These are phyloP conservation scores for Triplophysa rosa DNA, from an alignment of 2,113 vertebrate species.

Conservation along the genomic window DNA sequence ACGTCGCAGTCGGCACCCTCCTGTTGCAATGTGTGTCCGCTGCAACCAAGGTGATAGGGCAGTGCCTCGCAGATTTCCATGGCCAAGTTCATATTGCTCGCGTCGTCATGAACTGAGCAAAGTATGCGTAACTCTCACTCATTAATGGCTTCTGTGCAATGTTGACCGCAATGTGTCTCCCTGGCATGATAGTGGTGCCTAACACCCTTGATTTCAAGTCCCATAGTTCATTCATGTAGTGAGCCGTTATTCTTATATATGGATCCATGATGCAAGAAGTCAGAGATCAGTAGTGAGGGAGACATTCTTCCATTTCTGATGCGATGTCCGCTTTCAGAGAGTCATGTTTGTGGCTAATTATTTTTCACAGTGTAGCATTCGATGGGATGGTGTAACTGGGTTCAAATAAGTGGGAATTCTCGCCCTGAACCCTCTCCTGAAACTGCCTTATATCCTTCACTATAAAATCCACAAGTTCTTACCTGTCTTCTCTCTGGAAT, in stretches of 20 bases:
- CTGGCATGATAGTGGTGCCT: neutral
- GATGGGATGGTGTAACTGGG: neutral
- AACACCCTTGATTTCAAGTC: neutral
- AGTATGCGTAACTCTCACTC: neutral
- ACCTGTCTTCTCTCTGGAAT: too few species aligned
- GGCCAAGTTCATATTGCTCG: too few species aligned
- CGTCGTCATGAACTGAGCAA: neutral
- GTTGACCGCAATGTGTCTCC: neutral
- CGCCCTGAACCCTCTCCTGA: slow-evolving; percentile 3
- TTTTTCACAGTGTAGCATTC: neutral
- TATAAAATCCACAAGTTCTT: too few species aligned
- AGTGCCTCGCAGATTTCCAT: too few species aligned
- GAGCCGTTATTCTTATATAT: neutral
- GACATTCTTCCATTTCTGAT: neutral
- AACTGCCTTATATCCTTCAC: too few species aligned
- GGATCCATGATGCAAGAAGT: slow-evolving; percentile 7
- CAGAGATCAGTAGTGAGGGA: slow-evolving; percentile 2
- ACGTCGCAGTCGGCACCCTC: neutral
- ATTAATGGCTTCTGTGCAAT: neutral
- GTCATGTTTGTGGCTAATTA: neutral
- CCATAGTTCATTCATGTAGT: neutral
- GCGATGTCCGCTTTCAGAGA: neutral
- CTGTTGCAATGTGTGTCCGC: neutral
- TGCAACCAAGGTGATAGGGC: too few species aligned
- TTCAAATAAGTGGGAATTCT: too few species aligned